Evolutionary conservation across 2,113 vertebrate genomes (phyloP), one percentile per base, ranked within the genome.

Genomic region (Sprattus sprattus): DNA sequence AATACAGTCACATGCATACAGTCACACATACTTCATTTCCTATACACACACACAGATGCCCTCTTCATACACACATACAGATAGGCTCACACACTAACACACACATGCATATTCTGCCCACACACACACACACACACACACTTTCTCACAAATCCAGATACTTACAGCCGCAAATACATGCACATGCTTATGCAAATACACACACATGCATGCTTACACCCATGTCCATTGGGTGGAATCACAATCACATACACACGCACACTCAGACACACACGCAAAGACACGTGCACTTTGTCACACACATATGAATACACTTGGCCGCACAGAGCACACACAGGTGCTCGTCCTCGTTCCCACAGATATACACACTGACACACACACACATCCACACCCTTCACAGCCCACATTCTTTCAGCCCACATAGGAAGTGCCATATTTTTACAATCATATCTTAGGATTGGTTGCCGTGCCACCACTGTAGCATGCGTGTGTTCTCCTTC

Each of bases 401-500:
- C 84, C 89, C 83, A 64, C 83, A 89, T 89, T 86, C 83, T 86
- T 28, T 32, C 84, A 86, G 87, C 45, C 84, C 84, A 84, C 84
- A 64, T 84, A 84, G 64, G 88, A 87, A 60, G 86, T 81, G 46
- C 22, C 82, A 85, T 83, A 81, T 83, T 83, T 83, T 28, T 85
- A 85, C 67, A 25, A 81, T 75, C n/a, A 71, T 71, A 71, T 71
- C 25, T 71, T 25, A 25, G 25, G 10, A 28, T 28, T 32, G 64
- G n/a, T 32, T 11, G 64, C 64, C n/a, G 52, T 44, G 82, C 25
- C 11, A 28, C 11, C 15, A 18, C 25, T 83, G 82, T 57, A 32
- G 10, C 6, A 52, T 44, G 13, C 15, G 28, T 20, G 60, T 45
- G 60, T 46, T 25, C 64, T 71, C 64, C 64, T 71, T 71, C 64